These are phyloP conservation scores for Atopsyche davidsoni DNA, from an alignment of 1,140 invertebrate species.

Conservation along the genomic window DNA sequence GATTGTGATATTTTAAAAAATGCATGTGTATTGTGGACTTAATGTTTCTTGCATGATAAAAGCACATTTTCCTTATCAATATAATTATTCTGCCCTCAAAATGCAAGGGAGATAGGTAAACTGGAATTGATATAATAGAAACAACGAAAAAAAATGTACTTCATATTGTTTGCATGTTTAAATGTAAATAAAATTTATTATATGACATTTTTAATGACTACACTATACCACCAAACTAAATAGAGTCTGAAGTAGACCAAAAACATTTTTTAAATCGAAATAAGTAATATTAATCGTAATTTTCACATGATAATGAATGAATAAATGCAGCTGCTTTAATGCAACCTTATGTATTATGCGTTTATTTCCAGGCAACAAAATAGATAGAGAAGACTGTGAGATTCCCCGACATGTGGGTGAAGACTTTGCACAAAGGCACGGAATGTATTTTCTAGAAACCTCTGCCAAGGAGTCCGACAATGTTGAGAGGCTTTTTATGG, in stretches of 20 bases:
- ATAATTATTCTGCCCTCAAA: no score
- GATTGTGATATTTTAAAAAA: constrained; percentile 1
- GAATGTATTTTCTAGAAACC: constrained; percentile 97
- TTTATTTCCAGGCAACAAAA: constrained; percentile 80
- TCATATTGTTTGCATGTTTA: neutral
- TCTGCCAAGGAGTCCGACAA: constrained; percentile 97
- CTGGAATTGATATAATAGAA: no score
- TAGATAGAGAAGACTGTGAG: constrained; percentile 90
- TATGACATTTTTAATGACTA: neutral
- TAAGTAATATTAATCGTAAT: no score
- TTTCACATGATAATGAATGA: constrained; percentile 16
- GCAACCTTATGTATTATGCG: no score
- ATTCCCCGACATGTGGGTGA: constrained; percentile 92
- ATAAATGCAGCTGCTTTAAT: constrained; percentile 11
- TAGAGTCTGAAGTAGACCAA: no score
- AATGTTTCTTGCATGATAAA: no score
- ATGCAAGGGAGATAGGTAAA: no score
- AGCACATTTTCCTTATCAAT: no score
- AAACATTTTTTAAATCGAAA: no score
- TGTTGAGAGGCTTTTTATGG: constrained; percentile 93
- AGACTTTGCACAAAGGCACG: constrained; percentile 90
- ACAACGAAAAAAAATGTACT: no score
- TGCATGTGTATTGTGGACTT: neutral
- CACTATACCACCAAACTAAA: no score
- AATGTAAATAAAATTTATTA: neutral